Percentiles rank a stretch among this genome's conserved stretches.
Conservation (phyloP, 2,797 vertebrate genomes). For the Hipposideros larvatus region DNA sequence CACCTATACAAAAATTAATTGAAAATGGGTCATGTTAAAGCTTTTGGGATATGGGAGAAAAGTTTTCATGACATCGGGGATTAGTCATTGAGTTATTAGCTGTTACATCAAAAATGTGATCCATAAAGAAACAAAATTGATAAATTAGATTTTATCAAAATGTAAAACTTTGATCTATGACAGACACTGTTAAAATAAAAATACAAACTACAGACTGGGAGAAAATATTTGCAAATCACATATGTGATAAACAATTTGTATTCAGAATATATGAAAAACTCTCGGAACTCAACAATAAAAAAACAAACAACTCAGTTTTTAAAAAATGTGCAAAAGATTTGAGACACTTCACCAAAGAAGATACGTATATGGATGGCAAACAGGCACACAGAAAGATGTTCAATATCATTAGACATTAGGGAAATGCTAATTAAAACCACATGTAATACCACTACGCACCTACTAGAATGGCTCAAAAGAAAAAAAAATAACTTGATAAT, state of each 20-base stretch:
- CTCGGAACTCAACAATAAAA: background rate
- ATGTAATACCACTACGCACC: background rate
- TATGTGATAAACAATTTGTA: background rate
- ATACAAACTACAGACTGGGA: background rate
- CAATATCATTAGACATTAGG: background rate
- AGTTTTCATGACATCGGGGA: background rate
- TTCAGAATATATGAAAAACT: background rate
- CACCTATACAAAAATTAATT: background rate
- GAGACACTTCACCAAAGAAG: background rate
- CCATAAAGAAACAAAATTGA: background rate
- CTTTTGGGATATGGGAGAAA: background rate
- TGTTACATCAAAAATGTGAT: background rate
- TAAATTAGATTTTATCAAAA: slow-evolving; percentile 34
- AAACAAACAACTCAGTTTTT: slow-evolving; percentile 30
- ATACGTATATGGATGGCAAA: background rate
- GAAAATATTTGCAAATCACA: background rate
- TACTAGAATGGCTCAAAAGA: background rate
- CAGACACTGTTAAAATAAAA: slow-evolving; percentile 6
- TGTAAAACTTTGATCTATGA: background rate
- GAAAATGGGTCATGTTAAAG: background rate
- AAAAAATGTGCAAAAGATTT: background rate
- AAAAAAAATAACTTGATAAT: background rate
- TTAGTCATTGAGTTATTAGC: background rate
- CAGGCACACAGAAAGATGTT: background rate
- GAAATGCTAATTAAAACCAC: slow-evolving; percentile 13